Evolutionary conservation across 2,113 vertebrate species (phyloP).

Genomic region (Chloropsis hardwickii): DNA sequence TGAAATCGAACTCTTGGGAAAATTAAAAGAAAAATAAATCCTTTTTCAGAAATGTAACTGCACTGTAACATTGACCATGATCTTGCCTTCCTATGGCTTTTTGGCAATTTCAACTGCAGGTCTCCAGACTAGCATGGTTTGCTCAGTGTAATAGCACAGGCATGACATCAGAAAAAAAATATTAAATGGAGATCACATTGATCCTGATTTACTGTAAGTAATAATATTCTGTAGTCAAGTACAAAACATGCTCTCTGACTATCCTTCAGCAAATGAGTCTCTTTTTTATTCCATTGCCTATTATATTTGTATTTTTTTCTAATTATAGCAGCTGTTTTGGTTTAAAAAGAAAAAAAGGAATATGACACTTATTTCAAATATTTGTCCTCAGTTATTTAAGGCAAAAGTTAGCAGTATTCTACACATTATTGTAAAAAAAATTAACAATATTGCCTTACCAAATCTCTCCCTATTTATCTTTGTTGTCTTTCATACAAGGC

Average conservation of each 20-base stretch:
- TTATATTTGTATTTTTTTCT: background rate
- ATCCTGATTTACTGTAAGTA: background rate
- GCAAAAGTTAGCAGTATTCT: background rate
- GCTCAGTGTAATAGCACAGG: background rate
- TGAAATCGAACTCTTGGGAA: background rate
- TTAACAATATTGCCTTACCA: background rate
- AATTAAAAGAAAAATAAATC: background rate
- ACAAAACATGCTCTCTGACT: background rate
- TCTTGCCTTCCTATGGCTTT: background rate
- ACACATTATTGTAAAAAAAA: background rate
- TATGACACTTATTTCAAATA: background rate
- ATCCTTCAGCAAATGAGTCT: background rate
- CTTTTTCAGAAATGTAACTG: background rate
- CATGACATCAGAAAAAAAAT: background rate
- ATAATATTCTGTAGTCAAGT: background rate
- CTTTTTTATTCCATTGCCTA: background rate
- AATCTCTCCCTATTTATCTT: background rate
- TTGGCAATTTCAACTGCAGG: background rate
- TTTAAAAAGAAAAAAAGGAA: background rate
- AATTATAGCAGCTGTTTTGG: background rate
- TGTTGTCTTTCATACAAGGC: background rate
- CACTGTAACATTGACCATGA: accelerated
- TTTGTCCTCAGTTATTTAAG: background rate
- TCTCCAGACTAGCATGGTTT: background rate
- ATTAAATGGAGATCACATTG: background rate